Percentiles rank a stretch among this genome's conserved stretches.
Evolutionary conservation across 2,888 invertebrate species (phyloP).

Genomic region (Thysanoteuthis rhombus): DNA sequence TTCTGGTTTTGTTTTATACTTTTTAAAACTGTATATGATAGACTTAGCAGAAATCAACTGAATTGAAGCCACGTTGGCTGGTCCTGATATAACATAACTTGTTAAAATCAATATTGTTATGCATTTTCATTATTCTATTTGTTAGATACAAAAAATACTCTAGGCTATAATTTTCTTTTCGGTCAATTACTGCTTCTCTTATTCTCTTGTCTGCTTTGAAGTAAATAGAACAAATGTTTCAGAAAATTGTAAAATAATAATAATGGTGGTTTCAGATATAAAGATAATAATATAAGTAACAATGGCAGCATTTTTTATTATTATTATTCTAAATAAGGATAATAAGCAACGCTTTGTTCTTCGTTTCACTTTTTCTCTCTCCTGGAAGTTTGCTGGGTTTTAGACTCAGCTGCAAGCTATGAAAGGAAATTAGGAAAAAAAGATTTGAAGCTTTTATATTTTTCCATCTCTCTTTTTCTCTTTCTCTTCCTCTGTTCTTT

Average conservation of each 20-base stretch:
- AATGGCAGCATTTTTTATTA: background rate
- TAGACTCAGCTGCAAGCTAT: background rate
- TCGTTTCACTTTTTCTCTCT: background rate
- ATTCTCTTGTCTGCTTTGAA: too few relatives aligned
- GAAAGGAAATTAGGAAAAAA: too few relatives aligned
- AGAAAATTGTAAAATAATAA: background rate
- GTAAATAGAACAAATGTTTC: too few relatives aligned
- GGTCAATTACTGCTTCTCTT: too few relatives aligned
- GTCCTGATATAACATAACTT: background rate
- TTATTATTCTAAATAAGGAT: background rate
- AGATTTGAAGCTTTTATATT: background rate
- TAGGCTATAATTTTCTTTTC: background rate
- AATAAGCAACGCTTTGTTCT: background rate
- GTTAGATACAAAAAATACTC: background rate
- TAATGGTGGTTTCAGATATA: background rate
- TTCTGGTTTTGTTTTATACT: background rate
- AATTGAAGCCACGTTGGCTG: background rate
- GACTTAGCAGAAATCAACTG: background rate
- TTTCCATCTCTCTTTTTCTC: background rate
- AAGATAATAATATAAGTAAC: background rate
- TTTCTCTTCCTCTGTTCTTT: background rate
- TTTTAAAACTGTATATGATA: background rate
- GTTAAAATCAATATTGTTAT: background rate
- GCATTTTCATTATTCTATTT: background rate
- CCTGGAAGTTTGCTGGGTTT: background rate